Evolutionary conservation across 64 coral and sea anemone species (phyloP).

Genomic region (Montipora sp.): DNA sequence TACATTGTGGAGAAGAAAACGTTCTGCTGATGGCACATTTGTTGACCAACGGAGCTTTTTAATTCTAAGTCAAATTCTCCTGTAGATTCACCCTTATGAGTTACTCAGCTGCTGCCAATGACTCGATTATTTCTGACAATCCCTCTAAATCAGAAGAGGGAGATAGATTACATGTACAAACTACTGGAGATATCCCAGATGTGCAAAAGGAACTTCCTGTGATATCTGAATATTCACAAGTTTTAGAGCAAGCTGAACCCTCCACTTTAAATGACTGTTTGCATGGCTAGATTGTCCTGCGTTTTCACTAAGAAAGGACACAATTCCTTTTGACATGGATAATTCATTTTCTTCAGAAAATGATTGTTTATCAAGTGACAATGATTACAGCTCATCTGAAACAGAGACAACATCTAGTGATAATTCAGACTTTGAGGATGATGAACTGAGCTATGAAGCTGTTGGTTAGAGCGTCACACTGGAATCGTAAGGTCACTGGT

Average conservation of each 20-base stretch:
- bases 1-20: not conserved
- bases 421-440: too few species aligned
- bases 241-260: not conserved
- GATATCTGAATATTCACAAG: not conserved
- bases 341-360: not conserved
- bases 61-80: not conserved
- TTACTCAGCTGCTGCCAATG: not conserved
- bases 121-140: not conserved
- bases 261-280: not conserved
- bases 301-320: not conserved
- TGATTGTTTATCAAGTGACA: constrained; percentile 8
- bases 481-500: too few species aligned
- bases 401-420: constrained; percentile 8
- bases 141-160: not conserved
- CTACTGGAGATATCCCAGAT: not conserved
- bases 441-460: too few species aligned
- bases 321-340: not conserved
- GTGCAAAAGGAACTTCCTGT: not conserved
- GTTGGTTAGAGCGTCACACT: too few species aligned
- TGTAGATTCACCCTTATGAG: too few species aligned
- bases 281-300: not conserved
- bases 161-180: not conserved
- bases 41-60: not conserved
- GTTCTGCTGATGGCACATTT: constrained; percentile 8
- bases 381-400: constrained; percentile 24